Conservation (phyloP, 2,797 vertebrate species). For the Epinephelus malabaricus region DNA sequence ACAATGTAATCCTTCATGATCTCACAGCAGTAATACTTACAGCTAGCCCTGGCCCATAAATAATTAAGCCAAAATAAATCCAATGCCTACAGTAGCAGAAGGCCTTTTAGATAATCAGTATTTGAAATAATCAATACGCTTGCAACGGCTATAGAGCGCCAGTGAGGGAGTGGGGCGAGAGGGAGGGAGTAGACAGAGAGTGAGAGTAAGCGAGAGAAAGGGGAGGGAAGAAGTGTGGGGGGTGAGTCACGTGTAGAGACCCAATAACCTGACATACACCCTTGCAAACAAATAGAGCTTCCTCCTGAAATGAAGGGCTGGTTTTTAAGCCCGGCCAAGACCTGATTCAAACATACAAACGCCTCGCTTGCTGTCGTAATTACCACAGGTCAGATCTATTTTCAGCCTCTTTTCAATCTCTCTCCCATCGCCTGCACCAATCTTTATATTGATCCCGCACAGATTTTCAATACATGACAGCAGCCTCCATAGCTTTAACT, state of each 20-base stretch:
- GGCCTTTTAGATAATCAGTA: constrained; percentile 93
- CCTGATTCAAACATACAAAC: constrained; percentile 60
- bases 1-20: constrained; percentile 88
- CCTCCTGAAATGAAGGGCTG: constrained; percentile 88
- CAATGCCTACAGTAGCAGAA: constrained; percentile 90
- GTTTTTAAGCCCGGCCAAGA: constrained; percentile 78
- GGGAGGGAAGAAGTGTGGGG: not conserved
- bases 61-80: constrained; percentile 93
- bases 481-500: constrained; percentile 60
- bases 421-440: constrained; percentile 53
- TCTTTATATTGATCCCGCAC: constrained; percentile 75
- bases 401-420: constrained; percentile 68
- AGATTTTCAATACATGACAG: constrained; percentile 68
- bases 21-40: constrained; percentile 88
- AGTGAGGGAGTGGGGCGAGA: constrained; percentile 55
- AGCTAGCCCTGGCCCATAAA: constrained; percentile 86
- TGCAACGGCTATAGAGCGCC: constrained; percentile 81
- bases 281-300: constrained; percentile 74
- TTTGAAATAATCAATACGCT: constrained; percentile 89
- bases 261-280: constrained; percentile 80
- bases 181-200: constrained; percentile 36
- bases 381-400: constrained; percentile 75
- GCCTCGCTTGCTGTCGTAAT: constrained; percentile 55
- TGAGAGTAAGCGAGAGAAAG: constrained; percentile 71
- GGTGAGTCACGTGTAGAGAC: constrained; percentile 71